Conservation (phyloP, 2,797 vertebrate species). For the Myotis vivesi region DNA sequence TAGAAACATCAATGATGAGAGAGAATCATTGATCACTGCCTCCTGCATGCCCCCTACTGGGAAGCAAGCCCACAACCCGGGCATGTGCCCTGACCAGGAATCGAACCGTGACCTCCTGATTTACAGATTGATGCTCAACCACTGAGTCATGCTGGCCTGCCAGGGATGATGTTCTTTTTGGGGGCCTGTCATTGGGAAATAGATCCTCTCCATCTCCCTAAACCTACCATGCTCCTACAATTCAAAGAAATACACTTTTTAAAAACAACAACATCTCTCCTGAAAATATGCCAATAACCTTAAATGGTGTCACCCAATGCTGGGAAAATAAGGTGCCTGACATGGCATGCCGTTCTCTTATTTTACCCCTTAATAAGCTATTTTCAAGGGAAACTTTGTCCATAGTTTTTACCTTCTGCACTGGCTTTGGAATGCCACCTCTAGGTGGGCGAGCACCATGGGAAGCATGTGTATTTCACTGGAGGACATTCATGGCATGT, state of each 20-base stretch:
- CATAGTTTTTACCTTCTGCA: background rate
- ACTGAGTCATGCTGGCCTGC: too few species aligned
- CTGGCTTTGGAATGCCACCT: background rate
- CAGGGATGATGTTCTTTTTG: too few species aligned
- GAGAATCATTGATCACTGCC: too few species aligned
- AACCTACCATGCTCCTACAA: background rate
- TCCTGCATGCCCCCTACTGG: too few species aligned
- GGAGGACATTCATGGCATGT: background rate
- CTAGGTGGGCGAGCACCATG: background rate
- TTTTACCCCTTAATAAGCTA: background rate
- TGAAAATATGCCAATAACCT: background rate
- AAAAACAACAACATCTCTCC: background rate
- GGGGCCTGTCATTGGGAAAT: background rate
- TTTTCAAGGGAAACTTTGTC: background rate
- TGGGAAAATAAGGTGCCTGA: background rate
- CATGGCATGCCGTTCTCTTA: background rate
- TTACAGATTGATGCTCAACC: too few species aligned
- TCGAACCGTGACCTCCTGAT: too few species aligned
- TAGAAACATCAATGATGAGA: too few species aligned
- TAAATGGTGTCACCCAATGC: background rate
- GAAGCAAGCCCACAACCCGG: too few species aligned
- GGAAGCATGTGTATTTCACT: background rate
- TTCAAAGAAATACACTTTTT: background rate
- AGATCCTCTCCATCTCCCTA: background rate
- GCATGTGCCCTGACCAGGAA: too few species aligned